These are phyloP conservation scores for Fregetta grallaria DNA, from an alignment of 2,113 vertebrate species.

Conservation along the genomic window DNA sequence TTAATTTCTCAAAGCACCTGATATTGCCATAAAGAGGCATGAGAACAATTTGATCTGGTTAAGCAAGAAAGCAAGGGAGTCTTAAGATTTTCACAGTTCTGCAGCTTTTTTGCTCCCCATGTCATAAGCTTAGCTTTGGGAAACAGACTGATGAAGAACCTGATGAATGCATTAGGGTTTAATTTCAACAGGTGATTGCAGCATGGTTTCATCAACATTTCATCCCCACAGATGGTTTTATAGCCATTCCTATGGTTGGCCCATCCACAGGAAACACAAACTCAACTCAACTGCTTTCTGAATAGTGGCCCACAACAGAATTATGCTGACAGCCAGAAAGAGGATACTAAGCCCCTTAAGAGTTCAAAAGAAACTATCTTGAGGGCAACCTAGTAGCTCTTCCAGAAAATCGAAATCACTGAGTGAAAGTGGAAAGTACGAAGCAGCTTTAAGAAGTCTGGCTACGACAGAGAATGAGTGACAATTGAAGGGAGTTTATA, in stretches of 20 bases:
- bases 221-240: neutral
- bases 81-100: neutral
- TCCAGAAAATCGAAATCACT: neutral
- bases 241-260: neutral
- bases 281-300: no score
- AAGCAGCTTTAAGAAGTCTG: neutral
- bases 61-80: neutral
- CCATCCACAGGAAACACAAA: neutral
- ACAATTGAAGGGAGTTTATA: neutral
- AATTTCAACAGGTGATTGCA: neutral
- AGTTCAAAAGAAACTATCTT: neutral
- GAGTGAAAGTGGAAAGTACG: neutral
- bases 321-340: no score
- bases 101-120: neutral
- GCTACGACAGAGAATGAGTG: neutral
- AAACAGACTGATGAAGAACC: neutral
- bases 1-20: neutral
- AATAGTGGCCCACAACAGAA: neutral
- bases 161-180: neutral
- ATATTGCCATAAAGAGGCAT: neutral
- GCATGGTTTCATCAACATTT: neutral
- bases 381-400: neutral
- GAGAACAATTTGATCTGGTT: neutral
- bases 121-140: neutral
- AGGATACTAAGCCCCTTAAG: neutral